A percentile compares a stretch with the other conserved stretches of the same genome.
phyloP scores from a whole-genome alignment of 2,888 invertebrate species.

The Andrena minutula region DNA sequence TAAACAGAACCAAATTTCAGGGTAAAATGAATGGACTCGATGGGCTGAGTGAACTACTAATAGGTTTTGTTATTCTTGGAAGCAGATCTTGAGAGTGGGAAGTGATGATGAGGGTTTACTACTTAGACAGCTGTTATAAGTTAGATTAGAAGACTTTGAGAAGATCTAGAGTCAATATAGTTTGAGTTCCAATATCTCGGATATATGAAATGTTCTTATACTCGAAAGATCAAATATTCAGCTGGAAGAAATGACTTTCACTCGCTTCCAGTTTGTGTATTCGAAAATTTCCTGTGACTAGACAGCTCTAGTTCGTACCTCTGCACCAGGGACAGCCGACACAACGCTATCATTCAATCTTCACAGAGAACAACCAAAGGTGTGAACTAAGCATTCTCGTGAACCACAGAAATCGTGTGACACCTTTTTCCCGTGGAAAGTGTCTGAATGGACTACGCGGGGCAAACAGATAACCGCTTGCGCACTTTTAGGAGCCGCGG shows the following conservation, averaged over 20 bases:
- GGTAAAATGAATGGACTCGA: not conserved
- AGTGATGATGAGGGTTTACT: too few species aligned
- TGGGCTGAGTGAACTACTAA: not conserved
- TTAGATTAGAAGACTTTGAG: too few species aligned
- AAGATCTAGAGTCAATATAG: too few species aligned
- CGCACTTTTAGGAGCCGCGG: conserved; percentile 1
- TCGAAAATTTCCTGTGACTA: too few species aligned
- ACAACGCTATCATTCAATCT: not conserved
- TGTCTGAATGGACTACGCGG: not conserved
- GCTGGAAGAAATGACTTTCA: conserved; percentile 17
- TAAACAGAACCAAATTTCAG: not conserved
- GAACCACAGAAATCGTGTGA: not conserved
- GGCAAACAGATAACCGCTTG: conserved; percentile 25
- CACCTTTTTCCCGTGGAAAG: not conserved
- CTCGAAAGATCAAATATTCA: not conserved
- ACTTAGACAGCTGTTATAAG: too few species aligned
- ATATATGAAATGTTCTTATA: not conserved
- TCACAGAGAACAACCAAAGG: not conserved
- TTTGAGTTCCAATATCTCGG: too few species aligned
- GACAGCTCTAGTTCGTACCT: too few species aligned
- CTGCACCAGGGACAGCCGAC: too few species aligned
- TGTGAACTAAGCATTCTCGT: not conserved
- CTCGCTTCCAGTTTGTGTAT: not conserved
- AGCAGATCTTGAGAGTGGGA: too few species aligned
- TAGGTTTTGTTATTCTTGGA: too few species aligned